These are phyloP conservation scores for Odocoileus hemionus DNA, from an alignment of 2,113 vertebrate species.

Conservation along the genomic window DNA sequence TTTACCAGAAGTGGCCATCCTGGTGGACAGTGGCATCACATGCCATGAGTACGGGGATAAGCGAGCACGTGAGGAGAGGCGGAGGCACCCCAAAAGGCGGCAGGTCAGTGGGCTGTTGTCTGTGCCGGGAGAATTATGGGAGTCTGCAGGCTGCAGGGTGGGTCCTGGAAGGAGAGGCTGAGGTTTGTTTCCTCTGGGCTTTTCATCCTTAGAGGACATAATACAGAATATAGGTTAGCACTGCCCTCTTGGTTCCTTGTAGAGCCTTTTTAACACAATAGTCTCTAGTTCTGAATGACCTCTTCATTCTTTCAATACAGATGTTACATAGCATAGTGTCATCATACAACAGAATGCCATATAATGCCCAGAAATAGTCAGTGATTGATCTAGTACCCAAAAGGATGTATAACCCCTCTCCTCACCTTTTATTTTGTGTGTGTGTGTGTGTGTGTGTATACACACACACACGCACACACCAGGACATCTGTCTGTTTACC, in stretches of 20 bases:
- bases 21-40: background rate
- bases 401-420: background rate
- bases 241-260: background rate
- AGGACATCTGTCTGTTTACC: background rate
- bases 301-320: conserved; percentile 30
- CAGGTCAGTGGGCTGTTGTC: conserved; percentile 21
- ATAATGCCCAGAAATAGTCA: conserved; percentile 2
- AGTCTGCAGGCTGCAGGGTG: background rate
- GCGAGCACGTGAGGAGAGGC: background rate
- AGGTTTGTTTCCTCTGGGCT: conserved; percentile 14
- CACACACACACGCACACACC: background rate
- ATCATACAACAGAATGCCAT: conserved; percentile 21
- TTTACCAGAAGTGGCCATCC: background rate
- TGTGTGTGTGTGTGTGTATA: background rate
- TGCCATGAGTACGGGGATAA: background rate
- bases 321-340: background rate
- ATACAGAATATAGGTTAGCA: conserved; percentile 7
- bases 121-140: conserved; percentile 5
- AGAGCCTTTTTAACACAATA: background rate
- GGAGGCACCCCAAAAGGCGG: background rate
- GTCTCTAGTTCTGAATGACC: conserved; percentile 18
- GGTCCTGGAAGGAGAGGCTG: background rate
- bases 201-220: background rate
- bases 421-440: background rate
- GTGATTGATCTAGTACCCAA: background rate